Percentiles rank a stretch among this genome's conserved stretches.
Conservation (phyloP, 2,113 vertebrate genomes). For the Falcunculus frontatus region DNA sequence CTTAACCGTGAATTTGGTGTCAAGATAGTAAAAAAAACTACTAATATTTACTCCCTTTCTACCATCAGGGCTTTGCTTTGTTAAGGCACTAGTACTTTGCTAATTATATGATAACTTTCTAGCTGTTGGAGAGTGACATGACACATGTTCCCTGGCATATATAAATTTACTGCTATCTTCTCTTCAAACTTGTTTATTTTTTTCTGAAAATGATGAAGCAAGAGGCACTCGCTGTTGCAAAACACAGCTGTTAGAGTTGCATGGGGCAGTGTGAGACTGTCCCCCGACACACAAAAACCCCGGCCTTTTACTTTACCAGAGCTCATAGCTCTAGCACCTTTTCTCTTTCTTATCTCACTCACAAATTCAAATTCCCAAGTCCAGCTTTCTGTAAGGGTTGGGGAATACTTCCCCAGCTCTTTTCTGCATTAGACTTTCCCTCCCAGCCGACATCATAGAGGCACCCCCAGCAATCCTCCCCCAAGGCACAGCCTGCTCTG, state of each 20-base stretch:
- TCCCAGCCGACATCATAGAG: not conserved
- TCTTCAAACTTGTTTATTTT: not conserved
- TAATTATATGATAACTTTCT: not conserved
- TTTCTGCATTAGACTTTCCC: not conserved
- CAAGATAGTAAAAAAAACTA: not conserved
- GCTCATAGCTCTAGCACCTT: not conserved
- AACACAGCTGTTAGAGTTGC: not conserved
- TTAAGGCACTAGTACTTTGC: not conserved
- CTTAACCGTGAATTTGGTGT: not conserved
- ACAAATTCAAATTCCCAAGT: not conserved
- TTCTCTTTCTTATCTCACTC: not conserved
- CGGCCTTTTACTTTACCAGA: not conserved
- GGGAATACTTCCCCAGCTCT: not conserved
- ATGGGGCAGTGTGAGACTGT: not conserved
- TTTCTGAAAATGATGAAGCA: not conserved
- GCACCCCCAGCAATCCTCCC: not conserved
- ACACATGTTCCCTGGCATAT: not conserved
- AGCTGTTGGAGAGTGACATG: not conserved
- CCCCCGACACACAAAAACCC: not conserved
- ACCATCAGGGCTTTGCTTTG: not conserved
- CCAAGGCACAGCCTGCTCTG: rapidly evolving
- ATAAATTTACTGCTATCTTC: not conserved
- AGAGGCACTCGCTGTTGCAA: not conserved
- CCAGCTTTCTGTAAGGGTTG: not conserved
- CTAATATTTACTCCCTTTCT: not conserved